Base-by-base conservation (phyloP, 2,797 vertebrate species). In the Botia almorhae region DNA sequence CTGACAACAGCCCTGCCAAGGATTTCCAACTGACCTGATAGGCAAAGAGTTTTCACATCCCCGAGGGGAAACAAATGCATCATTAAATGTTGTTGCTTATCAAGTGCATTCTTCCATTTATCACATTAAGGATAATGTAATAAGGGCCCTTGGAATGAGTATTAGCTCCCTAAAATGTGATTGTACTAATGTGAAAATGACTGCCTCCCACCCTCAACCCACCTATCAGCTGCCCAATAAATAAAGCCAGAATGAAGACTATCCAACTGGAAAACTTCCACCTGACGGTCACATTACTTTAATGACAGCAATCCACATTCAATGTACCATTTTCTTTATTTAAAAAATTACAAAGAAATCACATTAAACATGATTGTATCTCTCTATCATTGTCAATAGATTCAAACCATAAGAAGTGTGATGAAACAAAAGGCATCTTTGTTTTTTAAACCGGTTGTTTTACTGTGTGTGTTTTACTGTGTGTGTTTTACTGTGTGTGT, bases 121-220 rank as follows among this genome's bases (percentile, higher is more conserved):
- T 85, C 85, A 78, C 81, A 76, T 90, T 83, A 87, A 11, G 12
- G 82, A 67, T 88, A 87, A 89, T 84, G 79, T 0, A 21, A 85
- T 91, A 81, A 85, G 39, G 74, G 75, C 53, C 43, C 23, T 46
- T 75, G 83, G 81, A 82, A 86, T 76, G 68, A 79, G 81, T 64
- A 58, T 58, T 63, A 67, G 75, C 69, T 78, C n/a, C 33, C 11
- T 76, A 33, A 84, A 86, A 83, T 85, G 74, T 67, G 79, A 84
- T 58, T 76, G 67, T 46, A 56, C 71, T 76, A 82, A 85, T 83
- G 64, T 63, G 81, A 83, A 85, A 80, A 85, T 80, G 58, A 67
- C 11, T 51, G 51, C 56, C 58, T 21, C 82, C 36, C 48, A 69
- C 63, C 78, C 53, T 50, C 70, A 60, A 12, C 36, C 74, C 63